phyloP scores from a whole-genome alignment of 2,113 vertebrate species.

The Catharus fuscescens region DNA sequence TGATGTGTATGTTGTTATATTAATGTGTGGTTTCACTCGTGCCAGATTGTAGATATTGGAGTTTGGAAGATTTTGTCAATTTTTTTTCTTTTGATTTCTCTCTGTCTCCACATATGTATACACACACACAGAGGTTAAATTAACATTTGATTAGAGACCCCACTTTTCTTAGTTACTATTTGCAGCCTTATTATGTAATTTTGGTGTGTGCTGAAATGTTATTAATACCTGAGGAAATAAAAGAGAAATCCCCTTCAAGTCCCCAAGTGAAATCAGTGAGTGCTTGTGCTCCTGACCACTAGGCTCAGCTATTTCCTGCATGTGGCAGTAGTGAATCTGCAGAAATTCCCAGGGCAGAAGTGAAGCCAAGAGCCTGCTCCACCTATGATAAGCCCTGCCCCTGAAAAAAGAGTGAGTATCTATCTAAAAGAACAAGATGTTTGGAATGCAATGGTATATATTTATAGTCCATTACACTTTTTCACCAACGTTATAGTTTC shows the following conservation, averaged over 20 bases:
- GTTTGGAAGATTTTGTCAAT: not conserved
- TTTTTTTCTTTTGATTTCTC: not conserved
- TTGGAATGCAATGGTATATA: not conserved
- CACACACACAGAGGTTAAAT: not conserved
- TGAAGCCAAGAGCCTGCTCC: not conserved
- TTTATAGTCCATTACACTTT: too few relatives aligned
- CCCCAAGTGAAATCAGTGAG: not conserved
- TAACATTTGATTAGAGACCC: too few relatives aligned
- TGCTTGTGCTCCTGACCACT: not conserved
- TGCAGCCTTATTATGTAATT: not conserved
- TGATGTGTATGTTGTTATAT: not conserved
- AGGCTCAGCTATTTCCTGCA: not conserved
- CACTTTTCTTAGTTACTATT: not conserved
- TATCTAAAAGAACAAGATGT: not conserved
- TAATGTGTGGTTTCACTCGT: not conserved
- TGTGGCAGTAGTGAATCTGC: not conserved
- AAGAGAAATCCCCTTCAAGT: conserved; percentile 37
- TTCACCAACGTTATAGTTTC: not conserved
- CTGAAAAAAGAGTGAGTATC: not conserved
- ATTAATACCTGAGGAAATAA: not conserved
- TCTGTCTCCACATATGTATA: not conserved
- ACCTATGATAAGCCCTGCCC: not conserved
- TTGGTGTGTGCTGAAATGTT: not conserved
- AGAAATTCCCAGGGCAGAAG: conserved; percentile 18
- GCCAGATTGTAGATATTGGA: not conserved